phyloP scores from a whole-genome alignment of 2,888 invertebrate species.

The Phoenoteleia sp. region DNA sequence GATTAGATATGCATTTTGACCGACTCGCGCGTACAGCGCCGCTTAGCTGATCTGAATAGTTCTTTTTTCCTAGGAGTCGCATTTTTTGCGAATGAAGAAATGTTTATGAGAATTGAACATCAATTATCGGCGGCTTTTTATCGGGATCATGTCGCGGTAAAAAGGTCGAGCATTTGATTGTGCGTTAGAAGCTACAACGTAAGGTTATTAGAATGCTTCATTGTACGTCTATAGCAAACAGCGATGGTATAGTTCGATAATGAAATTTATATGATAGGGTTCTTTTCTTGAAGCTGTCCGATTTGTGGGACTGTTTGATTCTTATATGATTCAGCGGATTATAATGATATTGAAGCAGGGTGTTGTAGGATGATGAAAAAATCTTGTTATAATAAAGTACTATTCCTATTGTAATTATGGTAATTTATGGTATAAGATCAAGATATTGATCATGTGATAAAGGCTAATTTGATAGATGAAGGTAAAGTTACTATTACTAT shows the following conservation, averaged over 20 bases:
- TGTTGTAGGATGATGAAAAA: background rate
- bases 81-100: slow-evolving; percentile 47
- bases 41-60: slow-evolving; percentile 64
- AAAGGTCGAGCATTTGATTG: background rate
- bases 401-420: background rate
- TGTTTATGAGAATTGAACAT: slow-evolving; percentile 35
- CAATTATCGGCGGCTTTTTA: slow-evolving; percentile 1
- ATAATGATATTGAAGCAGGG: background rate
- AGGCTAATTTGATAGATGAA: no score
- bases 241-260: slow-evolving; percentile 46
- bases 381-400: background rate
- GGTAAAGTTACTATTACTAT: no score
- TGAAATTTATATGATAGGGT: slow-evolving; percentile 8
- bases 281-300: slow-evolving; percentile 6
- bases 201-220: slow-evolving; percentile 11
- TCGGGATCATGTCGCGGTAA: background rate
- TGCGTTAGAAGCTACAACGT: background rate
- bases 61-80: slow-evolving; percentile 6
- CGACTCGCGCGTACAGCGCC: slow-evolving; percentile 60
- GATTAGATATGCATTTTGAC: slow-evolving; percentile 82
- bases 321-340: background rate
- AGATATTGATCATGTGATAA: no score
- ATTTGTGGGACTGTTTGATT: background rate
- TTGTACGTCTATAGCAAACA: slow-evolving; percentile 9
- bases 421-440: background rate